These are phyloP conservation scores for Pseudopipra pipra DNA, from an alignment of 2,113 vertebrate genomes.

Conservation along the genomic window DNA sequence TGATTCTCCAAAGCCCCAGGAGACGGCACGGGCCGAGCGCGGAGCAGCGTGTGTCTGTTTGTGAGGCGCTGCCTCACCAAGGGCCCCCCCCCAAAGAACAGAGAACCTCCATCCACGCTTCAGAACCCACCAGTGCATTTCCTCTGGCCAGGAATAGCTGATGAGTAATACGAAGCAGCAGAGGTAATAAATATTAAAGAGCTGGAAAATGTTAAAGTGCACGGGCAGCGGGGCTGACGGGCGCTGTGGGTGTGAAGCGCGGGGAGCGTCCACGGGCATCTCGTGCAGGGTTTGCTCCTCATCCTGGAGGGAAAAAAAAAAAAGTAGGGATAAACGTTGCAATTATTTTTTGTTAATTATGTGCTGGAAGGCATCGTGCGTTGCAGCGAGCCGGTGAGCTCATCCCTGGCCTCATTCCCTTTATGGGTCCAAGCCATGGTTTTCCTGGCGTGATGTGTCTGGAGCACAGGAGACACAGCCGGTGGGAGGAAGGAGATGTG, in stretches of 20 bases:
- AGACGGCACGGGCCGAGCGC: fast-evolving
- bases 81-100: background rate
- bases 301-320: background rate
- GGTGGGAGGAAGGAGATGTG: background rate
- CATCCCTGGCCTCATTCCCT: background rate
- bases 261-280: background rate
- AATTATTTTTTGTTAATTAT: background rate
- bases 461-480: background rate
- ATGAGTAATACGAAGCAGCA: constrained; percentile 52
- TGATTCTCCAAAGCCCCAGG: background rate
- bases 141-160: constrained; percentile 56
- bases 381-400: background rate
- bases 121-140: background rate
- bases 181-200: constrained; percentile 66
- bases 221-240: background rate
- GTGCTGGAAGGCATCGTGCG: fast-evolving
- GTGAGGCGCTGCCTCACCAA: background rate
- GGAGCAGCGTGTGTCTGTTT: background rate
- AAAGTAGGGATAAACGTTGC: background rate
- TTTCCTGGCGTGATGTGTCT: background rate
- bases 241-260: background rate
- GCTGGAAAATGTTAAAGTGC: constrained; percentile 20
- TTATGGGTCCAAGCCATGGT: background rate
- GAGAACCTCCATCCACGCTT: background rate
- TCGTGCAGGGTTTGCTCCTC: background rate